Base-by-base conservation (phyloP, 2,113 vertebrate genomes). In the Thomomys bottae region DNA sequence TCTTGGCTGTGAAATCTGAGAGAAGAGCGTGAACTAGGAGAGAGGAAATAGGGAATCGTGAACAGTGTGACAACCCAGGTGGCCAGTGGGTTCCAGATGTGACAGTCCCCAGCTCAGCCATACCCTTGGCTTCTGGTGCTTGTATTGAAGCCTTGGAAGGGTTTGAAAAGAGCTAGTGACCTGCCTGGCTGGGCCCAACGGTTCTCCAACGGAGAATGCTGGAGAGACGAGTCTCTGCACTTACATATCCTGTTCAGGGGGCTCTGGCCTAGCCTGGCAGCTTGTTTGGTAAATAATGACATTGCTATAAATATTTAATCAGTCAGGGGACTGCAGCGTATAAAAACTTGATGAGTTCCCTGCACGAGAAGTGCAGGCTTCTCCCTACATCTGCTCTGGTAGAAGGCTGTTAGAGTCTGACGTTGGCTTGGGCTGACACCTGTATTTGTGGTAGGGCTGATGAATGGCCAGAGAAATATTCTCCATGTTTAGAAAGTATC, bases 391-490 rank as follows among this genome's bases (percentile, higher is more conserved):
- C 4, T 75, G 96, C 96, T 81, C 73, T 34, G 84, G 79, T n/a
- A 49, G 94, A 96, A 94, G 85, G 96, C 86, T 93, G 97, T 97
- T 98, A 97, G 97, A 97, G 97, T 94, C 94, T 93, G 97, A 81
- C 89, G 97, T 98, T 96, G 96, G 98, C 96, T 87, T 59, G 40
- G 91, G 95, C 95, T 96, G 97, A 98, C 98, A 98, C 98, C 96
- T 96, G 97, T 95, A 94, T 98, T 97, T 97, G 98, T 98, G 83
- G 95, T 94, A 80, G 96, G 95, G 96, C 97, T 98, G 98, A 98
- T 97, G 97, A 97, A 98, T 97, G 96, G 96, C 95, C 94, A 64
- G 97, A 96, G 95, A 95, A 97, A 92, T 87, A 81, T 23, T 88
- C 87, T 14, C 84, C 95, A 80, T 66, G 82, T 94, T 76, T 82